Evolutionary conservation across 2,888 invertebrate genomes (phyloP), one percentile per base, ranked within the genome.

Genomic region (Lithophane semibrunnea): DNA sequence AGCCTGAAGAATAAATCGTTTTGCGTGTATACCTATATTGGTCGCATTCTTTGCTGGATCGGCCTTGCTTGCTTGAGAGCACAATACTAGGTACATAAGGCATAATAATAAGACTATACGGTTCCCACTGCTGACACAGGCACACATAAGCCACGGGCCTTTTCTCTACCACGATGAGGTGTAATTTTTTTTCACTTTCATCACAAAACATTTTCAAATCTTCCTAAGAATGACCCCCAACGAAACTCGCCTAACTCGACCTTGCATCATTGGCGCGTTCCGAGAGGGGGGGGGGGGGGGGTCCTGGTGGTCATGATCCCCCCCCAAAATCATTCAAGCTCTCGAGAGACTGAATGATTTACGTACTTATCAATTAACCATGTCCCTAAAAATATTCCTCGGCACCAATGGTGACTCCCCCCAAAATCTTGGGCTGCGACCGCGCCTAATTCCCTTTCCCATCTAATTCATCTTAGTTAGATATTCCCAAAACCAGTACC

Each of bases 1-100:
- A 60, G 77, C 47, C 13, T 71, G 73, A 69, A 66, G 75, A 64
- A 68, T 85, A 82, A 72, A 82, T 72, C 60, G 71, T 64, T 54
- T 72, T 72, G 72, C 77, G 47, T 77, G 64, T 18, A 18, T 49
- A 16, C 3, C 37, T 37, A 58, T 61, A 68, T 82, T 82, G 56
- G 69, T 67, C 52, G 56, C 68, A 76, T 76, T 85, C 65, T 72
- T 75, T 82, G 42, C 21, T 2, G 1, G 18, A 72, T 47, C 54
- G 64, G 72, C 42, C 8, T 58, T 56, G 44, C 49, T 64, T 54
- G 3, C 29, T 77, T 66, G 16, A 12, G 42, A 65, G 65, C 3
- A 37, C 54, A 81, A 81, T 66, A 63, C 18, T 5, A n/a, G n/a
- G n/a, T n/a, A 37, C 37, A 37, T 37, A 37, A 37, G 5, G 5